phyloP scores from a whole-genome alignment of 2,113 vertebrate genomes.

The Ardeotis arabs region DNA sequence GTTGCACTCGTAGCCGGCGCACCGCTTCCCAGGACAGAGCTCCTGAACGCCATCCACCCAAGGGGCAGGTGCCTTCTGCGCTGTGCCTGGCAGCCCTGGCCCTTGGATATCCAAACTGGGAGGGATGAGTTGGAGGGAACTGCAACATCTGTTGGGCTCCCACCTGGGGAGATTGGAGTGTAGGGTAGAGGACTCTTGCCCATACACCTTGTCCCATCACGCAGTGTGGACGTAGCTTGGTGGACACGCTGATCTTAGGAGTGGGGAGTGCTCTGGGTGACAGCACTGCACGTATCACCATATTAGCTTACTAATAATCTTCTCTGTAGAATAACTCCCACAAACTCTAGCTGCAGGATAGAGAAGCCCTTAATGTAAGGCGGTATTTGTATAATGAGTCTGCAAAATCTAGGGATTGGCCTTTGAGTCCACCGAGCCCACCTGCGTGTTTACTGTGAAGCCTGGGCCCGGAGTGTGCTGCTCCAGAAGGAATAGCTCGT shows the following conservation, averaged over 20 bases:
- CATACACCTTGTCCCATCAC: background rate
- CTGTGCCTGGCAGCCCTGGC: background rate
- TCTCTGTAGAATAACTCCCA: background rate
- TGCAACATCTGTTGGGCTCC: background rate
- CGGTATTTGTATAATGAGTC: background rate
- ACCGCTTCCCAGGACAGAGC: background rate
- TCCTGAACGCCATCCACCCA: background rate
- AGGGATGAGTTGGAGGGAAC: background rate
- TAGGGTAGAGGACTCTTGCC: background rate
- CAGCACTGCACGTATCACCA: background rate
- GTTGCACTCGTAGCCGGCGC: fast-evolving
- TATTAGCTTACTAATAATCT: background rate
- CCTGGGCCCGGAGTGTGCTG: background rate
- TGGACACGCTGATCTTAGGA: background rate
- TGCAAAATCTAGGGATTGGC: background rate
- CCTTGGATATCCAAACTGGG: background rate
- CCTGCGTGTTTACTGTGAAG: fast-evolving
- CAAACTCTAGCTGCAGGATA: background rate
- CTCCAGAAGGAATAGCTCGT: background rate
- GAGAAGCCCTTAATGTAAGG: background rate
- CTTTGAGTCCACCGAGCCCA: background rate
- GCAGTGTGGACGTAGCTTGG: fast-evolving
- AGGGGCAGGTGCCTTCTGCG: background rate
- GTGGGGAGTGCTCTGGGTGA: background rate
- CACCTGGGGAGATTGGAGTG: background rate